Percentiles rank a stretch among this genome's conserved stretches.
phyloP scores from a whole-genome alignment of 2,888 invertebrate species.

The Macaria liturata region DNA sequence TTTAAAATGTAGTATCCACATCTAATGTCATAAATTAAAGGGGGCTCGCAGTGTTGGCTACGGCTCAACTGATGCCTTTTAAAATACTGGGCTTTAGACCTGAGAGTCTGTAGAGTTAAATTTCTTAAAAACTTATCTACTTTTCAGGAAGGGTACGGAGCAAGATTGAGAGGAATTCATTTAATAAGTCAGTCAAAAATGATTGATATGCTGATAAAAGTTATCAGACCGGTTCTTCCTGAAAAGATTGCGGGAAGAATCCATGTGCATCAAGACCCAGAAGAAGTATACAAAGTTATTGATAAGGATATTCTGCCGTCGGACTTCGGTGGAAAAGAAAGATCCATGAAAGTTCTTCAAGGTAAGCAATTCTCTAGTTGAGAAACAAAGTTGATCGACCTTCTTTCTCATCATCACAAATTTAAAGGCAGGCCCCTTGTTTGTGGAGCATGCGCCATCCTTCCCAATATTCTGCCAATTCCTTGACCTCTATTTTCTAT shows the following conservation, averaged over 20 bases:
- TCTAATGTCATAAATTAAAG: no score
- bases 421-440: no score
- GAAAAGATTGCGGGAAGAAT: slow-evolving; percentile 47
- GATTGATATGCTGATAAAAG: slow-evolving; percentile 42
- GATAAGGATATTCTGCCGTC: slow-evolving; percentile 43
- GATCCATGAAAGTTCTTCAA: slow-evolving; percentile 34
- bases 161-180: slow-evolving; percentile 45
- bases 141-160: slow-evolving; percentile 50
- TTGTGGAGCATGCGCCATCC: no score
- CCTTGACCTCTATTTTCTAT: no score
- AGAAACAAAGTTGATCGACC: no score
- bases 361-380: slow-evolving; percentile 27
- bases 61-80: no score
- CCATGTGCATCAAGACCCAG: slow-evolving; percentile 34
- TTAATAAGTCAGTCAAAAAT: slow-evolving; percentile 48
- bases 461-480: no score
- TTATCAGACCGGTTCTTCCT: slow-evolving; percentile 46
- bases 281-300: slow-evolving; percentile 38
- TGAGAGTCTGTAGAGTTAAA: no score
- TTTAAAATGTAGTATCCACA: no score
- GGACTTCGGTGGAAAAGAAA: slow-evolving; percentile 48
- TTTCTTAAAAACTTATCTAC: not conserved
- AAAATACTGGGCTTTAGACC: no score
- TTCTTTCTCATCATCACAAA: no score
- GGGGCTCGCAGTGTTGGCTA: no score